Conservation (phyloP, 2,888 invertebrate genomes). For the Tridacna gigas region DNA sequence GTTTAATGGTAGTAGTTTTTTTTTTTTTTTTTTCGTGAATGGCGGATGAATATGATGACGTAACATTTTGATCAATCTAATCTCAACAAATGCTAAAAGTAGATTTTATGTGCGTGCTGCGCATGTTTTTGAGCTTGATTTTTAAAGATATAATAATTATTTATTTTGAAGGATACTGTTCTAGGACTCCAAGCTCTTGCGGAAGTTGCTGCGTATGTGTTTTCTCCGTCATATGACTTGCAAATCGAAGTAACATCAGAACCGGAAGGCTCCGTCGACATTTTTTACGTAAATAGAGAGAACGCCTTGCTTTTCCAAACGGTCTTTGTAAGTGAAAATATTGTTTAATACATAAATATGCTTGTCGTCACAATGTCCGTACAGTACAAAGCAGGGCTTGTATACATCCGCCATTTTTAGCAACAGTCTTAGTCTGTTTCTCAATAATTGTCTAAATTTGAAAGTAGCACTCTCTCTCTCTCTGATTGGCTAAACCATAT, state of each 20-base stretch:
- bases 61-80: too few relatives aligned
- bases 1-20: too few relatives aligned
- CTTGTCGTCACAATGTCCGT: too few relatives aligned
- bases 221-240: slow-evolving; percentile 37
- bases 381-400: too few relatives aligned
- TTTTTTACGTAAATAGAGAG: slow-evolving; percentile 31
- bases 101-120: background rate
- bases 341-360: too few relatives aligned
- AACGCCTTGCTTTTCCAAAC: slow-evolving; percentile 40
- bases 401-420: too few relatives aligned
- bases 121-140: background rate
- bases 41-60: too few relatives aligned
- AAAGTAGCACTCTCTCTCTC: too few relatives aligned
- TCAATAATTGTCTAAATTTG: too few relatives aligned
- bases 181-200: slow-evolving; percentile 83
- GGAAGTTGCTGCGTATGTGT: slow-evolving; percentile 71
- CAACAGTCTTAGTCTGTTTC: too few relatives aligned
- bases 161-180: slow-evolving; percentile 82
- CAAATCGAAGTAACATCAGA: slow-evolving; percentile 19
- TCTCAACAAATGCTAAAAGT: background rate
- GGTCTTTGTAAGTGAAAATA: slow-evolving; percentile 36
- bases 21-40: too few relatives aligned
- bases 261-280: slow-evolving; percentile 6
- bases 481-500: too few relatives aligned
- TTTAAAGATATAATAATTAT: background rate